These are phyloP conservation scores for Mirza zaza DNA, from an alignment of 2,113 vertebrate genomes.

Conservation along the genomic window DNA sequence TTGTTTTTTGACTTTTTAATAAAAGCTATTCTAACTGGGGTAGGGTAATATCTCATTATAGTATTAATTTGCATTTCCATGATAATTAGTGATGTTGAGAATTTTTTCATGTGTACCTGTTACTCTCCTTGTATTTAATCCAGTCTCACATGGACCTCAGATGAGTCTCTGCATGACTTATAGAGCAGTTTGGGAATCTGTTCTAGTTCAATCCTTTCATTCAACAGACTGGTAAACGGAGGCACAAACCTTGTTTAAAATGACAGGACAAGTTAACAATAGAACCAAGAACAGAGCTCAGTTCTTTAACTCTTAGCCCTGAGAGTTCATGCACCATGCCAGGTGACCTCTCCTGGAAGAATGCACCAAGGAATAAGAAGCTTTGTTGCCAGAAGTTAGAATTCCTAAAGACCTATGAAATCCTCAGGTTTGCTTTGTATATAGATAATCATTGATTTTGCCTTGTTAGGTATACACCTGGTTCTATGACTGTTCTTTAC, in stretches of 20 bases:
- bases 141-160: neutral
- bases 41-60: too few species aligned
- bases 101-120: too few species aligned
- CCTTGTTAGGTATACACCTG: neutral
- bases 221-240: neutral
- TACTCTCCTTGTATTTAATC: neutral
- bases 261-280: neutral
- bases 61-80: too few species aligned
- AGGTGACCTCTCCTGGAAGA: neutral
- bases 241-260: neutral
- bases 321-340: neutral
- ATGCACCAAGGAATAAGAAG: neutral
- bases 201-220: neutral
- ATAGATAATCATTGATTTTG: neutral
- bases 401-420: neutral
- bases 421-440: neutral
- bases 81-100: too few species aligned
- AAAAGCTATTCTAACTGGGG: too few species aligned
- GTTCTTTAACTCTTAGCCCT: neutral
- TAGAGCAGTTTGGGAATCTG: neutral
- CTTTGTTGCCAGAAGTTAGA: neutral
- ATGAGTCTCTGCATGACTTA: neutral
- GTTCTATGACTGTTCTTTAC: neutral
- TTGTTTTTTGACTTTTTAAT: too few species aligned
- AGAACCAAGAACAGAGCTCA: neutral